Evolutionary conservation across 2,797 vertebrate genomes (phyloP), one percentile per base, ranked within the genome.

Genomic region (Acanthurus leucopareius): DNA sequence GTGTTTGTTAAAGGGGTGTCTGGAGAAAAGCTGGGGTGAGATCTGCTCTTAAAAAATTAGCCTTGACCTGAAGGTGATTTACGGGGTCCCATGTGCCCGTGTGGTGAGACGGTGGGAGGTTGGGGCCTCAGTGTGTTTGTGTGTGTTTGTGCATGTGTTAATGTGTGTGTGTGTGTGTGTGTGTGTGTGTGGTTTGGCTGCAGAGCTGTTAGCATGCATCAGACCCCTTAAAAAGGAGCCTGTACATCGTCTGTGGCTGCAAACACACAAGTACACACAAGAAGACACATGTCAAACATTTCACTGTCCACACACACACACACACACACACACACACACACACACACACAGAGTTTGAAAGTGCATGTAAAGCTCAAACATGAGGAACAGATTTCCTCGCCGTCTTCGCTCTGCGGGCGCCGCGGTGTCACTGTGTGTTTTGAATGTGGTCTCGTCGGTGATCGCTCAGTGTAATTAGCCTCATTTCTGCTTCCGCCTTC

Each of bases 11-110:
- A 15, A 6, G 19, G 10, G 56, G 20, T 60, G 53, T 75, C 52
- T 79, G 40, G 65, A 61, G 67, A 7, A 69, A 69, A 45, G 65
- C 58, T 45, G 28, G 20, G n/a, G 54, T 54, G 65, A 78, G 62
- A 66, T 61, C 73, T 79, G 76, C 59, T 73, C 65, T 80, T 80
- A 25, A 48, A 79, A 82, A 76, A 78, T 66, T 59, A 68, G 66
- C 45, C 66, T 60, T 83, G 80, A 85, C 90, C 83, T 81, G 62
- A 4, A 22, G 68, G 80, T 87, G 84, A 88, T 89, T 80, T 84
- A 86, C 15, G 1, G 48, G 61, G 61, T 74, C 78, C 45, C 77
- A 20, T 32, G 28, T 32, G 28, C 3, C 28, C 28, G 28, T 86
- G 79, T 83, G 63, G 77, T 35, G 83, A 65, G 2, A 58, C 77